phyloP scores from a whole-genome alignment of 1,140 invertebrate genomes.

The Zaprionus tsacasi region DNA sequence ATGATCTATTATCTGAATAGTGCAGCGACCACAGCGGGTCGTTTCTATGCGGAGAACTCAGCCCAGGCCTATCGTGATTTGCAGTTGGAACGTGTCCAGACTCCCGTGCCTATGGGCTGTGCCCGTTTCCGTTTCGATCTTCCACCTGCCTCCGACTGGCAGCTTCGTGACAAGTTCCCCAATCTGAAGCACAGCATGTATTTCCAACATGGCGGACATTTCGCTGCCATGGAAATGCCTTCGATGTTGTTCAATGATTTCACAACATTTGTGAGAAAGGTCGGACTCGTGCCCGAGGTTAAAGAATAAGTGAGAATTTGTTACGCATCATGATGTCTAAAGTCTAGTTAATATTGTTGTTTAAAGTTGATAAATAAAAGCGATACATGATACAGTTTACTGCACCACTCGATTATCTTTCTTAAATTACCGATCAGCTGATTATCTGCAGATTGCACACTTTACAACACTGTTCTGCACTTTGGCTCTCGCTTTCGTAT shows the following conservation, averaged over 20 bases:
- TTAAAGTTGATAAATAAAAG: conserved; percentile 5
- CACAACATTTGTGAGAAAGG: conserved; percentile 70
- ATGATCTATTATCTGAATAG: conserved; percentile 94
- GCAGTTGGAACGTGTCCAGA: conserved; percentile 86
- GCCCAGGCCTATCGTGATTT: conserved; percentile 75
- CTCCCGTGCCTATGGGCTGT: conserved; percentile 88
- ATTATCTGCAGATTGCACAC: neutral
- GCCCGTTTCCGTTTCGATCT: conserved; percentile 88
- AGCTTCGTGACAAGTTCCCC: conserved; percentile 86
- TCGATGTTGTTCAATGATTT: conserved; percentile 88
- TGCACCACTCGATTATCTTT: neutral
- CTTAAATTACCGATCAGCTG: neutral
- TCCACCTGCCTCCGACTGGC: conserved; percentile 86
- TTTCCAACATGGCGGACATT: conserved; percentile 91
- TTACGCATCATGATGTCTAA: neutral
- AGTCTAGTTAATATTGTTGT: neutral
- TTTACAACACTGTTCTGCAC: neutral
- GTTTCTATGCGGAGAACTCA: conserved; percentile 90
- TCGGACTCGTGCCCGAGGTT: conserved; percentile 36
- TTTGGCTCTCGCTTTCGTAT: neutral
- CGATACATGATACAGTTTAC: neutral
- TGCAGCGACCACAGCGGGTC: conserved; percentile 89
- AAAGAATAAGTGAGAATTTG: neutral
- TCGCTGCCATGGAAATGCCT: conserved; percentile 93
- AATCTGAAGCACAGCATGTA: conserved; percentile 88